A percentile compares a stretch with the other conserved stretches of the same genome.
Evolutionary conservation across 2,888 invertebrate genomes (phyloP).

Genomic region (Melieria omissa): DNA sequence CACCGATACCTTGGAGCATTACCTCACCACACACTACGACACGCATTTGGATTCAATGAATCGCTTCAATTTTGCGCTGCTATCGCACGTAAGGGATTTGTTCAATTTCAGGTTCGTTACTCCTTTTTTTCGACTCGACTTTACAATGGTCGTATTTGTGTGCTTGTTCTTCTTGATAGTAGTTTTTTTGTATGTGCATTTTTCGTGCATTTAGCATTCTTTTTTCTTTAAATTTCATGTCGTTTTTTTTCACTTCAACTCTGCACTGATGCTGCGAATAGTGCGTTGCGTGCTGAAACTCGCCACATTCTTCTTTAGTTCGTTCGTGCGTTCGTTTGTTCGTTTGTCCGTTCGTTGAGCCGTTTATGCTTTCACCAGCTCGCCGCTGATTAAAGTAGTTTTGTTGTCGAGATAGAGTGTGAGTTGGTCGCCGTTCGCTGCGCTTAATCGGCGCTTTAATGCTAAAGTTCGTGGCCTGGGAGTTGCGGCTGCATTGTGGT

Average conservation of each 20-base stretch:
- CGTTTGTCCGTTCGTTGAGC: not conserved
- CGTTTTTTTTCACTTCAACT: not conserved
- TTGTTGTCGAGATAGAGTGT: too few species aligned
- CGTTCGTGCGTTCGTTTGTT: slow-evolving; percentile 17
- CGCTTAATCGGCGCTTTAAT: too few species aligned
- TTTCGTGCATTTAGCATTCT: too few species aligned
- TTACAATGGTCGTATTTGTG: too few species aligned
- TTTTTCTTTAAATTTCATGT: too few species aligned
- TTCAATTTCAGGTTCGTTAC: slow-evolving; percentile 74
- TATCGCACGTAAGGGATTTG: slow-evolving; percentile 72
- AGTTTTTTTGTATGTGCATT: too few species aligned
- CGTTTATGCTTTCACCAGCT: not conserved
- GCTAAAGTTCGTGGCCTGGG: too few species aligned
- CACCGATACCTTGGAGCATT: slow-evolving; percentile 68
- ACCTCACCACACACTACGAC: slow-evolving; percentile 68
- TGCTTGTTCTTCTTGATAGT: too few species aligned
- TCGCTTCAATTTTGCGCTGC: slow-evolving; percentile 72
- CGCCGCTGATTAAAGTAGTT: not conserved
- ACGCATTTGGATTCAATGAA: slow-evolving; percentile 73
- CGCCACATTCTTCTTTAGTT: not conserved
- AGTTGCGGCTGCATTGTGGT: too few species aligned
- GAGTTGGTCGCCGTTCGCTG: too few species aligned
- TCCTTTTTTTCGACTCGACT: slow-evolving; percentile 6
- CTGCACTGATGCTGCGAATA: not conserved
- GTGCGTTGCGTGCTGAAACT: too few species aligned